These are phyloP conservation scores for Oxyscelio sp. DNA, from an alignment of 2,888 invertebrate species.

Conservation along the genomic window DNA sequence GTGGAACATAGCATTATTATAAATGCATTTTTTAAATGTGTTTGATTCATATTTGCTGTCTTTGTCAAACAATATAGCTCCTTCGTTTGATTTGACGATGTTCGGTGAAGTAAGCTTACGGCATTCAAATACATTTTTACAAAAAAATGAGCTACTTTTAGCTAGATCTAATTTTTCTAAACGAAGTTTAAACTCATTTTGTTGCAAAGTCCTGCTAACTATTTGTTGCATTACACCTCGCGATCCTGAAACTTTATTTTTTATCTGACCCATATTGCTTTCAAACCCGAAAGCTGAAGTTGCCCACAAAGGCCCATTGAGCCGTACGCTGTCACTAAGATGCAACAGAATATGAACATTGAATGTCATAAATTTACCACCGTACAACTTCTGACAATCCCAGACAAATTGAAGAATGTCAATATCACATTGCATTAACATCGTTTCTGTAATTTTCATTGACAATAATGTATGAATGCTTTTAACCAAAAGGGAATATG, in stretches of 20 bases:
- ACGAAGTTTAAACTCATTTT: constrained; percentile 18
- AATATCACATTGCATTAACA: constrained; percentile 2
- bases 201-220: constrained; percentile 38
- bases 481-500: background rate
- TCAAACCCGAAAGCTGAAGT: constrained; percentile 42
- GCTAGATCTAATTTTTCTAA: background rate
- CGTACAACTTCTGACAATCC: constrained; percentile 42
- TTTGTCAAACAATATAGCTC: background rate
- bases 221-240: constrained; percentile 53
- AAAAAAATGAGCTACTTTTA: background rate
- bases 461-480: constrained; percentile 1
- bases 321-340: constrained; percentile 14
- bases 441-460: background rate
- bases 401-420: constrained; percentile 2
- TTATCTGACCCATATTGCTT: constrained; percentile 57
- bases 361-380: constrained; percentile 14
- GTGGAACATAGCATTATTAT: constrained; percentile 10
- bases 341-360: constrained; percentile 44
- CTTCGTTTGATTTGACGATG: constrained; percentile 1
- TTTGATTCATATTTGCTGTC: constrained; percentile 9
- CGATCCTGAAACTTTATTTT: constrained; percentile 49
- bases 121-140: constrained; percentile 10
- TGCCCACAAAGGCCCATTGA: constrained; percentile 42
- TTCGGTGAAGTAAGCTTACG: background rate
- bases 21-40: constrained; percentile 37